Evolutionary conservation across 2,797 vertebrate genomes (phyloP), one percentile per base, ranked within the genome.

Genomic region (Enteromius thamalakanensis): DNA sequence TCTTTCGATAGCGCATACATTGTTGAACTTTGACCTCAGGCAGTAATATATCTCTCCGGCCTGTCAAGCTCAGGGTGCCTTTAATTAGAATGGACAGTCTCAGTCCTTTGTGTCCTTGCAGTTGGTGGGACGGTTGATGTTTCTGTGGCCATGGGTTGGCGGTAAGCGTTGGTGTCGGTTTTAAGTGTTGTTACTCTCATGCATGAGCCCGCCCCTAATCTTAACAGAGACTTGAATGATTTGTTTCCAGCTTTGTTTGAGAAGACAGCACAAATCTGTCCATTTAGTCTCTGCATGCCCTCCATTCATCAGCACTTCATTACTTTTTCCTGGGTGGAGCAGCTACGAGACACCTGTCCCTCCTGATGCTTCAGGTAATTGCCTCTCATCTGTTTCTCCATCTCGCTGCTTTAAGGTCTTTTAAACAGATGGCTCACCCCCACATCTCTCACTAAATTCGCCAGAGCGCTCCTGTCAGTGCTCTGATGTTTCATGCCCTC

Each of bases 301-400:
- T 23, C 58, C 7, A 87, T 82, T 90, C 87, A 90, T 76, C 78
- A 81, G 47, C 78, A 81, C 88, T 80, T 93, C 91, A 94, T 93
- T 91, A 92, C 87, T 89, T 86, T 81, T 84, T 90, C 85, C 85
- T 80, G 79, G 91, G 90, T 91, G 89, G 84, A 86, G 88, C 85
- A 26, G 29, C 55, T 53, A 72, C 23, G 23, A 83, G 37, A 51
- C 89, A 87, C 86, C 75, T 72, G 29, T 64, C 55, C 65, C 26
- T 64, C 55, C 62, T 80, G 42, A 67, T 75, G 37, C 42, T 71
- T 78, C 65, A 80, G 55, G 83, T 76, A 82, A 87, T 87, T 84
- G 51, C 75, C 55, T 80, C 58, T 55, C 29, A 12, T 34, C 11
- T 32, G 11, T 78, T 37, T 67, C 69, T 68, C 51, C 37, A 32